Evolutionary conservation across 2,888 invertebrate species (phyloP).

Genomic region (Drosophila cracens): DNA sequence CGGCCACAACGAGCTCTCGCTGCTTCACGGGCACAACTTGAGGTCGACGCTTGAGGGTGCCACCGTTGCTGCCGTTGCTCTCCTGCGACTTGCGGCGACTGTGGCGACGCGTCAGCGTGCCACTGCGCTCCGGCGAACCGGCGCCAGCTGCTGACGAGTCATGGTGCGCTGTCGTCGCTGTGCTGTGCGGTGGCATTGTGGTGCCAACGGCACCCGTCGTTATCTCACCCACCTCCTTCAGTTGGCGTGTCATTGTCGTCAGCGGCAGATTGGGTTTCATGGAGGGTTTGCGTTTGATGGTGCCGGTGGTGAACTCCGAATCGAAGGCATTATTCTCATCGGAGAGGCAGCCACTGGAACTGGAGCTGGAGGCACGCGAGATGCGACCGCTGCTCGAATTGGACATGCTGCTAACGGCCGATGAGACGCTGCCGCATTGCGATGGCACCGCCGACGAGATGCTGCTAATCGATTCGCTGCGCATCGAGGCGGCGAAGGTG

Average conservation of each 20-base stretch:
- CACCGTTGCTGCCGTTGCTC: constrained; percentile 83
- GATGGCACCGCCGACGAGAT: constrained; percentile 87
- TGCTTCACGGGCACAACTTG: constrained; percentile 26
- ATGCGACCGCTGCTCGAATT: constrained; percentile 84
- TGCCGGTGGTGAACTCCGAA: constrained; percentile 91
- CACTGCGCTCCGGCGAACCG: constrained; percentile 87
- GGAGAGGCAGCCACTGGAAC: constrained; percentile 93
- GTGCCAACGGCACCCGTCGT: constrained; percentile 66
- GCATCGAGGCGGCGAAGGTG: constrained; percentile 85
- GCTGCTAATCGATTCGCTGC: constrained; percentile 91
- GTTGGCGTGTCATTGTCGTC: constrained; percentile 94
- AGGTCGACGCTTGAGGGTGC: constrained; percentile 84
- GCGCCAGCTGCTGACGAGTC: constrained; percentile 61
- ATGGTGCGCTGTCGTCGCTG: constrained; percentile 77
- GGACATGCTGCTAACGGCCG: constrained; percentile 82
- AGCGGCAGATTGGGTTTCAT: constrained; percentile 96
- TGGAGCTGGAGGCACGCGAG: constrained; percentile 93
- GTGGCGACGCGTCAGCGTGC: constrained; percentile 87
- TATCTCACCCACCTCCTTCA: constrained; percentile 94
- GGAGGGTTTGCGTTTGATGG: constrained; percentile 96
- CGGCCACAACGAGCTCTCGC: constrained; percentile 18
- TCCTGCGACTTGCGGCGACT: constrained; percentile 86
- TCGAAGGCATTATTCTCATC: constrained; percentile 91
- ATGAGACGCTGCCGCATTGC: constrained; percentile 84
- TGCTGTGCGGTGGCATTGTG: not conserved